phyloP scores from a whole-genome alignment of 1,140 invertebrate species.

The Thrips palmi region DNA sequence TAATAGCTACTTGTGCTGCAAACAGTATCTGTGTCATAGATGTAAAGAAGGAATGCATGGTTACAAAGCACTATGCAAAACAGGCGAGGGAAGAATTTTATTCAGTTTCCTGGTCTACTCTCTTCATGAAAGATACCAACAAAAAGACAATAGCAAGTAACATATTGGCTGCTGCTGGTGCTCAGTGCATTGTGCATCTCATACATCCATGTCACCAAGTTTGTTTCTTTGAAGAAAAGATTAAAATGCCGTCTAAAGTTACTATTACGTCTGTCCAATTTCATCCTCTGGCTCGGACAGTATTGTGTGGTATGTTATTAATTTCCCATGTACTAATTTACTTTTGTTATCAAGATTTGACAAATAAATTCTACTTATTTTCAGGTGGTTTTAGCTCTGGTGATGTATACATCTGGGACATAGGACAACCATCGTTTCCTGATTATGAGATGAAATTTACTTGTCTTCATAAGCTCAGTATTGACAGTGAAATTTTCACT shows the following conservation, averaged over 20 bases:
- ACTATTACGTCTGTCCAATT: constrained; percentile 25
- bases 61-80: constrained; percentile 26
- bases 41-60: constrained; percentile 24
- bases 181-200: constrained; percentile 18
- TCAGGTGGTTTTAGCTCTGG: constrained; percentile 26
- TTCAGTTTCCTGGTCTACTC: constrained; percentile 26
- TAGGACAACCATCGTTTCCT: constrained; percentile 22
- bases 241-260: constrained; percentile 3
- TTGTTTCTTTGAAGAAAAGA: constrained; percentile 7
- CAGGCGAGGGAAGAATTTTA: constrained; percentile 21
- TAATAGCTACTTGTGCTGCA: constrained; percentile 31
- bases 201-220: constrained; percentile 16
- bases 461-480: constrained; percentile 14
- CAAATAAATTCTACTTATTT: constrained; percentile 5
- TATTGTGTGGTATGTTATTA: constrained; percentile 27
- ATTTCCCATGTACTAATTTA: neutral
- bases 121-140: too few species aligned
- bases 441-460: constrained; percentile 18
- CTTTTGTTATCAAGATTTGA: neutral
- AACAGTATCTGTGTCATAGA: constrained; percentile 30
- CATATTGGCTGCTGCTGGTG: constrained; percentile 27
- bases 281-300: constrained; percentile 23
- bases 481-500: constrained; percentile 16
- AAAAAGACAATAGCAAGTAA: constrained; percentile 19
- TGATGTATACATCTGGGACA: constrained; percentile 25